Base-by-base conservation (phyloP, 2,113 vertebrate genomes). In the Zosterops japonicus region DNA sequence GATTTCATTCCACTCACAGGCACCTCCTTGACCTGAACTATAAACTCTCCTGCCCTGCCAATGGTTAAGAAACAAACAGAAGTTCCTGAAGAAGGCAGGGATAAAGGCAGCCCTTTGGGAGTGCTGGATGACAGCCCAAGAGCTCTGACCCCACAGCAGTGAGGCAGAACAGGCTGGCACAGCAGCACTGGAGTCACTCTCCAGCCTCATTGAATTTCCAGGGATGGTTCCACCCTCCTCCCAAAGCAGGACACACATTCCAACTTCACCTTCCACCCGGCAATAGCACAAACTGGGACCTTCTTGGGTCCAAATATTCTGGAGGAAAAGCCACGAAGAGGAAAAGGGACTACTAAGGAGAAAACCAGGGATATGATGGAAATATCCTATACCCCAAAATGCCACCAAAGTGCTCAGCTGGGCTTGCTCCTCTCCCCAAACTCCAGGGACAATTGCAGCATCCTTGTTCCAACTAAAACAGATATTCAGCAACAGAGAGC, bases 401-500 rank as follows among this genome's bases (percentile, higher is more conserved):
- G 7, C 16, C 23, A 60, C 15, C 29, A 52, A 57, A 78, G 67
- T 5, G 3, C n/a, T 42, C 2, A 2, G 23, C 64, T 12, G 12
- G 44, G 25, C 28, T 12, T 11, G 15, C 63, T 47, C 27, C n/a
- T 35, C 33, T 65, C 21, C 65, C 44, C 14, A 8, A 3, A 14
- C 28, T 50, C 24, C 23, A 39, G 31, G 27, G 16, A 28, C 1
- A 13, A 11, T 14, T 41, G 22, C 0, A 22, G 50, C 16, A 1
- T 12, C 46, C 25, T 35, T 27, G 27, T 27, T 60, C 60, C n/a
- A 41, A 44, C 24, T 18, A 19, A 44, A 63, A 29, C 3, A 29
- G 0, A 0, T 4, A 18, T 4, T 29, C 12, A 36, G 4, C 21
- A 39, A 68, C 2, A 3, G 29, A 55, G 24, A 69, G 70, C n/a